These are phyloP conservation scores for Etheostoma cragini DNA, from an alignment of 2,113 vertebrate species.

Conservation along the genomic window DNA sequence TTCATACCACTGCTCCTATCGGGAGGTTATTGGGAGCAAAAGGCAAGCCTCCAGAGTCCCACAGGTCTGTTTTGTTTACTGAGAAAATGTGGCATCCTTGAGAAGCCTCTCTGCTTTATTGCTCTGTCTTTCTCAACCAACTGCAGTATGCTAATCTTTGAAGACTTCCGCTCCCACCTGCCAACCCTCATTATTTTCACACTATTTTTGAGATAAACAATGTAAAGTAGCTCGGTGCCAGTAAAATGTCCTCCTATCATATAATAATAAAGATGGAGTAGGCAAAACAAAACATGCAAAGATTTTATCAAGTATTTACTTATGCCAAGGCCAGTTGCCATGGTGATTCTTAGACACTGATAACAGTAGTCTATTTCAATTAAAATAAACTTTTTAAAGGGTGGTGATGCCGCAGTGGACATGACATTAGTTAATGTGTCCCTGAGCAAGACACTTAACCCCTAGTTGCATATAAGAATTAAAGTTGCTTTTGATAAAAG, in stretches of 20 bases:
- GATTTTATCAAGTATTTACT: conserved; percentile 32
- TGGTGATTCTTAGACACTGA: not conserved
- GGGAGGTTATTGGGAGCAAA: conserved; percentile 55
- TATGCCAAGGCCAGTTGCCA: conserved; percentile 20
- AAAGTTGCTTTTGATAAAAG: too few relatives aligned
- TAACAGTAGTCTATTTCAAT: not conserved
- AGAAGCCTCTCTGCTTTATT: conserved; percentile 59
- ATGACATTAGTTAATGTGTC: too few relatives aligned
- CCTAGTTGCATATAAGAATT: too few relatives aligned
- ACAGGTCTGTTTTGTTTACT: conserved; percentile 66
- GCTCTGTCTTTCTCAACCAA: conserved; percentile 61
- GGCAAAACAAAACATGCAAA: conserved; percentile 35
- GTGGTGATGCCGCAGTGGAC: too few relatives aligned
- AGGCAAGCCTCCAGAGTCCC: conserved; percentile 29
- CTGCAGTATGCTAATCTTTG: conserved; percentile 68
- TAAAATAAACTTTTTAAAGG: not conserved
- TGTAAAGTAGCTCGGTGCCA: conserved; percentile 58
- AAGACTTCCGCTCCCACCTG: conserved; percentile 72
- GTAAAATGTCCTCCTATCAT: conserved; percentile 45
- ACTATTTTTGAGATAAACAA: conserved; percentile 74
- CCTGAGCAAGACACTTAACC: too few relatives aligned
- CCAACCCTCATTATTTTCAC: conserved; percentile 78
- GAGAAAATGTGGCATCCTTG: conserved; percentile 63
- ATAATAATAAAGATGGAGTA: conserved; percentile 55
- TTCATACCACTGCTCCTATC: conserved; percentile 20